These are phyloP conservation scores for Platysteira castanea DNA, from an alignment of 2,113 vertebrate genomes.

Conservation along the genomic window DNA sequence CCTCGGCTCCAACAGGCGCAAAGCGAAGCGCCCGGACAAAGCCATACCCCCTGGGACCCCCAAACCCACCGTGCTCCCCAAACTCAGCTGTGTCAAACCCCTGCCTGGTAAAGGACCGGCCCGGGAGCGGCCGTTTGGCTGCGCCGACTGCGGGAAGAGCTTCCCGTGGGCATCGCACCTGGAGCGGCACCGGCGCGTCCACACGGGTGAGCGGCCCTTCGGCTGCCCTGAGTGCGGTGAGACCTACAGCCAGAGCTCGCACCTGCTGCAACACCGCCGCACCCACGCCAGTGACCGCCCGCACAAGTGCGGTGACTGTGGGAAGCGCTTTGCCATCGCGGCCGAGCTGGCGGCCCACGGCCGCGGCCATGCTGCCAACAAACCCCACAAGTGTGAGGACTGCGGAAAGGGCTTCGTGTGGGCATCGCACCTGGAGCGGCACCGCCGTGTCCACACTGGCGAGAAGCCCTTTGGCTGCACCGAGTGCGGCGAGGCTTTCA, in stretches of 20 bases:
- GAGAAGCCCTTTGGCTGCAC: conserved; percentile 27
- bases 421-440: conserved; percentile 66
- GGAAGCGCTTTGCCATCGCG: background rate
- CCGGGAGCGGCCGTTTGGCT: background rate
- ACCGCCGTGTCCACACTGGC: background rate
- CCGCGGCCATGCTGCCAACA: background rate
- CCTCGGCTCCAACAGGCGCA: background rate
- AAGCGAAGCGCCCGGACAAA: background rate
- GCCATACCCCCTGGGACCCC: accelerated
- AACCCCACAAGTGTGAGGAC: background rate
- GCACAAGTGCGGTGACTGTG: conserved; percentile 11
- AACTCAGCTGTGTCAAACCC: background rate
- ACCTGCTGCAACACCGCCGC: conserved; percentile 55
- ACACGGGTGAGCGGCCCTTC: background rate
- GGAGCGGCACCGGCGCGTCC: conserved; percentile 21
- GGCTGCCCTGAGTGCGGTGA: conserved; percentile 36
- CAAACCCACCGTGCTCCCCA: accelerated
- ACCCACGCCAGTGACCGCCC: conserved; percentile 27
- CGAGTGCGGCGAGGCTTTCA: conserved; percentile 20
- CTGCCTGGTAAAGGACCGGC: accelerated
- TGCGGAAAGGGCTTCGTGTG: conserved; percentile 56
- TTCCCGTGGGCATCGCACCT: conserved; percentile 65
- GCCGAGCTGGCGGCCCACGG: conserved; percentile 3
- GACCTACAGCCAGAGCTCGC: conserved; percentile 31
- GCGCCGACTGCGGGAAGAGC: conserved; percentile 10